Evolutionary conservation across 2,888 invertebrate genomes (phyloP).

Genomic region (Tricholauxania praeusta): DNA sequence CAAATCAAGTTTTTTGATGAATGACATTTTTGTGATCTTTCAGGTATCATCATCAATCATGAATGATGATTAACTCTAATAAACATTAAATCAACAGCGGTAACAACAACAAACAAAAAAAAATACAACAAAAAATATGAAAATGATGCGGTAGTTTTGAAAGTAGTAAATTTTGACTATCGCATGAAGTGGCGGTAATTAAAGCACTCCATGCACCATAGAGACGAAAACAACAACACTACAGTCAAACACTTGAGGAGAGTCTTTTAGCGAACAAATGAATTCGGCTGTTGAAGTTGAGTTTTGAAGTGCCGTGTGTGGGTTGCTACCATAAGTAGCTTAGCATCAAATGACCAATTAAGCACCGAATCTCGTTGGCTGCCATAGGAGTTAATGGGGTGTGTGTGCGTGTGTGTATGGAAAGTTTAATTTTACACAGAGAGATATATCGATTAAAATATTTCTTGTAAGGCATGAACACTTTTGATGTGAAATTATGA

Average conservation of each 20-base stretch:
- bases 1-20: constrained; percentile 5
- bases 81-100: constrained; percentile 9
- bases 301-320: constrained; percentile 13
- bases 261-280: constrained; percentile 12
- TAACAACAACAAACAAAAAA: background rate
- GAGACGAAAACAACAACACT: background rate
- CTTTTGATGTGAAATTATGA: no score
- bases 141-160: background rate
- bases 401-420: constrained; percentile 11
- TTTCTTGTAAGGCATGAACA: no score
- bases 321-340: constrained; percentile 29
- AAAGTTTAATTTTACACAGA: no score
- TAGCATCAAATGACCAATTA: constrained; percentile 34
- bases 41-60: constrained; percentile 24
- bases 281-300: constrained; percentile 13
- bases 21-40: constrained; percentile 30
- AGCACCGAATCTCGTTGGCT: constrained; percentile 3
- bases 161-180: background rate
- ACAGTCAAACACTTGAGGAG: background rate
- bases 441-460: no score
- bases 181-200: constrained; percentile 24
- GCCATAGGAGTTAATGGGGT: background rate
- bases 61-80: constrained; percentile 26
- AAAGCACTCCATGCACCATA: constrained; percentile 10
- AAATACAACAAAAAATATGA: background rate